Percentiles rank a stretch among this genome's conserved stretches.
Conservation (phyloP, 53 echinoderm and acorn worm genomes). For the Luidia sarsii region DNA sequence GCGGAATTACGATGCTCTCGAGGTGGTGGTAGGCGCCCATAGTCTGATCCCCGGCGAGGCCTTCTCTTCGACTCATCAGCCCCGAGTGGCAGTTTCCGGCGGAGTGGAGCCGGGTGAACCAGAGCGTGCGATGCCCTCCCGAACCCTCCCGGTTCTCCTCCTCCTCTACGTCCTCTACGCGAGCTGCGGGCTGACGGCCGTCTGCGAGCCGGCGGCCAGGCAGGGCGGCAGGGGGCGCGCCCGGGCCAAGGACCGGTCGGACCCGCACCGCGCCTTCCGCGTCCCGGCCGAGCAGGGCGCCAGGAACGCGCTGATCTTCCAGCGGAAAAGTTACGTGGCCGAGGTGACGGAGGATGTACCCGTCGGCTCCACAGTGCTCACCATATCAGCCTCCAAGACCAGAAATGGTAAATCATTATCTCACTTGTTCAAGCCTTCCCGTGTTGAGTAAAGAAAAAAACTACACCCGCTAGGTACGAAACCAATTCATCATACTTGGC, state of each 20-base stretch:
- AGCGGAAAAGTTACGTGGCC: constrained; percentile 12
- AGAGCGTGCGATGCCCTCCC: constrained; percentile 40
- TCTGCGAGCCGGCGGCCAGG: not conserved
- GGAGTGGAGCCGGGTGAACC: too few relatives aligned
- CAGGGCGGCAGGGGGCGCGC: not conserved
- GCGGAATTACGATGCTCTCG: not conserved
- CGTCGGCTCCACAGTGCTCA: constrained; percentile 29
- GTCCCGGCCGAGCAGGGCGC: not conserved
- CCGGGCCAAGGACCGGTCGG: not conserved
- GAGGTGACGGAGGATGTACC: constrained; percentile 45
- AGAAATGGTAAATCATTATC: constrained; percentile 32
- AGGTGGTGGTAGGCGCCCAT: too few relatives aligned
- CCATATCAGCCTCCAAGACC: constrained; percentile 30
- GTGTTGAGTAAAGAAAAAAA: not conserved
- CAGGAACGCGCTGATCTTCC: constrained; percentile 1
- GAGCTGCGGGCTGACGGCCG: constrained; percentile 30
- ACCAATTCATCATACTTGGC: too few relatives aligned
- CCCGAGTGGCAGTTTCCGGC: too few relatives aligned
- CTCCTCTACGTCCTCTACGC: constrained; percentile 35
- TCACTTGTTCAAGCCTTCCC: not conserved
- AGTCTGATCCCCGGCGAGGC: too few relatives aligned
- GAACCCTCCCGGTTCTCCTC: constrained; percentile 9
- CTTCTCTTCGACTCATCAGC: too few relatives aligned
- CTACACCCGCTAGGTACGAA: too few relatives aligned
- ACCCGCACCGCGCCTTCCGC: not conserved